A percentile compares a stretch with the other conserved stretches of the same genome.
Conservation (phyloP, 2,797 vertebrate species). For the Hyperoplus lanceolatus region DNA sequence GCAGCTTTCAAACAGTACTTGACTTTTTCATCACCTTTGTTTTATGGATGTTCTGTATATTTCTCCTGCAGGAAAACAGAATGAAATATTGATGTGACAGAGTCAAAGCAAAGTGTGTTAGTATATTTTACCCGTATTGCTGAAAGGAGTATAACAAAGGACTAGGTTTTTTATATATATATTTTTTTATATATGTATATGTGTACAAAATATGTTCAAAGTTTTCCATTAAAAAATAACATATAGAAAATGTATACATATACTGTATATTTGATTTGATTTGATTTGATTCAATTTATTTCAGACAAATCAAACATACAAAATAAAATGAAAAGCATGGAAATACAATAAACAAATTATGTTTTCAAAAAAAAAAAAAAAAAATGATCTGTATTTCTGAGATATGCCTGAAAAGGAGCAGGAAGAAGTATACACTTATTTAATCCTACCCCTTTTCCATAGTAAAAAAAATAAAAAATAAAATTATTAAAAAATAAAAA, state of each 20-base stretch:
- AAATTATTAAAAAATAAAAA: no score
- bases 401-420: no score
- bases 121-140: conserved; percentile 21
- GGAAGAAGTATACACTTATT: no score
- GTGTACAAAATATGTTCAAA: conserved; percentile 35
- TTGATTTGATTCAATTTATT: no score
- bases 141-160: conserved; percentile 25
- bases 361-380: no score
- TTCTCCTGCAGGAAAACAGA: conserved; percentile 35
- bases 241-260: conserved; percentile 12
- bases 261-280: background rate
- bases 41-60: conserved; percentile 38
- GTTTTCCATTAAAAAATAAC: conserved; percentile 5
- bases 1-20: conserved; percentile 51
- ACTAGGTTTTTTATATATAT: background rate
- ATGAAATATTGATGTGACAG: conserved; percentile 38
- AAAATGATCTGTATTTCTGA: no score
- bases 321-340: no score
- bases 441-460: no score
- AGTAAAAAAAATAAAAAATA: no score
- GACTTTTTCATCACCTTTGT: conserved; percentile 57
- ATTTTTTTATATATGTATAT: background rate
- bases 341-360: no score
- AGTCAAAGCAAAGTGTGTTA: conserved; percentile 10
- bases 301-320: no score